Evolutionary conservation across 2,888 invertebrate species (phyloP), one percentile per base, ranked within the genome.

Genomic region (Caenorhabditis sp.): DNA sequence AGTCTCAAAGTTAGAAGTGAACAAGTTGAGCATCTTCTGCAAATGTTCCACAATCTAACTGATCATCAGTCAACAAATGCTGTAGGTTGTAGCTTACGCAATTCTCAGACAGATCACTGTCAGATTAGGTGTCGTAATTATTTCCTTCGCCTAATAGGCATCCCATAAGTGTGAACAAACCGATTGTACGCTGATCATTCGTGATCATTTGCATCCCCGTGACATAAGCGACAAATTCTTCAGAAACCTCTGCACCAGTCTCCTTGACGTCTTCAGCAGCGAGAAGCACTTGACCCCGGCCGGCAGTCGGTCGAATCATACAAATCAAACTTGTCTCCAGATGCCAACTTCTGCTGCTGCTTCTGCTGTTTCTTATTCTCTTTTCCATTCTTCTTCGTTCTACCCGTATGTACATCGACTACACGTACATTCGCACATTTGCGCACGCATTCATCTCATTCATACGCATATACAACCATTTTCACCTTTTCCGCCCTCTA

Each of bases 381-480:
- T n/a, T n/a, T n/a, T 45, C 41, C 41, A 35, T 27, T 13, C 39
- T 46, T 65, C 66, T 41, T 68, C 68, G 68, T 68, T 68, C 68
- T 68, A 17, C 68, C 68, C 68, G 58, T 59, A 50, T 68, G 68
- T 68, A 68, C 68, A 68, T 56, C 65, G n/a, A n/a, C n/a, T n/a
- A n/a, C n/a, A n/a, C n/a, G n/a, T 65, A 30, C 46, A 56, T 66
- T 66, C 66, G 56, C 66, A 66, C 66, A 43, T 65, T 55, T 65
- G 43, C 52, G 15, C 52, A 65, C 56, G 13, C 26, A 46, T 56
- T 56, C 48, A 55, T 65, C 65, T 65, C 48, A 66, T 56, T 66
- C 66, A 66, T 66, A 58, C 66, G 50, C 56, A 66, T 55, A 56
- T 58, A 56, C 66, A 65, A 56, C 66, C 66, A 66, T 68, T 68